phyloP scores from a whole-genome alignment of 2,113 vertebrate genomes.

The Silurus asotus region DNA sequence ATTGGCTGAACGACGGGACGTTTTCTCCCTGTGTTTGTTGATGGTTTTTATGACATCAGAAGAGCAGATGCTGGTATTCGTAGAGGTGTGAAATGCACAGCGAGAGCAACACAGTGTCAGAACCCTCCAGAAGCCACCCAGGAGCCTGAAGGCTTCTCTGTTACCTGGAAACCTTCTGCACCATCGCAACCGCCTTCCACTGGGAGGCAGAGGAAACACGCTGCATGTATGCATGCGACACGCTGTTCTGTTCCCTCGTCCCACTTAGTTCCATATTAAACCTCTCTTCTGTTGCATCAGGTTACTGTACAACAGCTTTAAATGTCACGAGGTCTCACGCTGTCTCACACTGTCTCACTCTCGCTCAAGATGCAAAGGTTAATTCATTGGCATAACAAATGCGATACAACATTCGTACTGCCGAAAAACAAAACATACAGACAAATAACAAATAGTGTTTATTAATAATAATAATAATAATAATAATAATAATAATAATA shows the following conservation, averaged over 20 bases:
- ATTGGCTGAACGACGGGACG: neutral
- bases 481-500: too few relatives aligned
- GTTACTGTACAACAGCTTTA: neutral
- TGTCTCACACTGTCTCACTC: neutral
- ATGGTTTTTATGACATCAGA: neutral
- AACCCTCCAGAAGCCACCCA: neutral
- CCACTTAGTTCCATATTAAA: neutral
- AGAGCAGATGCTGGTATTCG: too few relatives aligned
- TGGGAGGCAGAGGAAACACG: neutral
- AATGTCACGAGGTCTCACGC: neutral
- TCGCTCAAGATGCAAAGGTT: too few relatives aligned
- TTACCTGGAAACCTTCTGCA: constrained; percentile 19
- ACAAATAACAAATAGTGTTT: too few relatives aligned
- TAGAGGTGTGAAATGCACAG: neutral
- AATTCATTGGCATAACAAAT: too few relatives aligned
- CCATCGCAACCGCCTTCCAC: neutral
- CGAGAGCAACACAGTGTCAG: neutral
- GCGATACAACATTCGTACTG: too few relatives aligned
- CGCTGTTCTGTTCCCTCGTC: neutral
- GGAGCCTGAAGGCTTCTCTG: neutral
- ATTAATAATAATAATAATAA: too few relatives aligned
- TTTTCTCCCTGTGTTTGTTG: neutral
- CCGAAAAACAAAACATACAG: too few relatives aligned
- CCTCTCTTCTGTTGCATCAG: neutral
- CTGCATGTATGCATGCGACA: neutral